Percentiles rank a stretch among this genome's conserved stretches.
These are phyloP conservation scores for Sakesphorus luctuosus DNA, from an alignment of 2,113 vertebrate species.

Conservation along the genomic window DNA sequence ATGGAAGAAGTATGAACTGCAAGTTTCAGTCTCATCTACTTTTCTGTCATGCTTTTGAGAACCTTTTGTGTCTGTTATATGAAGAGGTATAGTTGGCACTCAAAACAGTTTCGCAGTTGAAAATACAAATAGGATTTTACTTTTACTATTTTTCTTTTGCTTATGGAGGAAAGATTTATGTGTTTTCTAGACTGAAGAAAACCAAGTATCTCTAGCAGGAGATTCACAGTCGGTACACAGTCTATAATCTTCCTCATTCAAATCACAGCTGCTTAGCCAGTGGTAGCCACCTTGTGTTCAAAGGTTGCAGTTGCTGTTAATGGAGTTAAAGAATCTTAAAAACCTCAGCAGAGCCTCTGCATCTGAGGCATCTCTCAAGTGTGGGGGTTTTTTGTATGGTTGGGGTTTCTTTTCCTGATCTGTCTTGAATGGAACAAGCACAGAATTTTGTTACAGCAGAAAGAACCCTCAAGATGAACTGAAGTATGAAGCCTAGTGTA, in stretches of 20 bases:
- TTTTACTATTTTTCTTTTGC: neutral
- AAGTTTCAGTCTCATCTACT: neutral
- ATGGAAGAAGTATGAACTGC: neutral
- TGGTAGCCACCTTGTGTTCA: neutral
- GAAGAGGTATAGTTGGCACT: neutral
- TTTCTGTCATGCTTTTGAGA: neutral
- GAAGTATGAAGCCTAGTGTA: neutral
- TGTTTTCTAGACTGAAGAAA: neutral
- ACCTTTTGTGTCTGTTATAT: neutral
- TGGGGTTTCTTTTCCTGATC: accelerated
- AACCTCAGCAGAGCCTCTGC: neutral
- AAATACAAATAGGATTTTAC: neutral
- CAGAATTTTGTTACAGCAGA: neutral
- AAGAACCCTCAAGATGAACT: neutral
- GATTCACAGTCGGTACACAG: accelerated
- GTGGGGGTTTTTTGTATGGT: neutral
- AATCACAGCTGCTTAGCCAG: neutral
- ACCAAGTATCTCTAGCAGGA: neutral
- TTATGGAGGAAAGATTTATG: neutral
- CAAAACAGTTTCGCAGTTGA: neutral
- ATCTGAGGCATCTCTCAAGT: neutral
- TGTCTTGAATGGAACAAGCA: neutral
- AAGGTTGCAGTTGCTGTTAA: neutral
- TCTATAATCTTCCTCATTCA: neutral
- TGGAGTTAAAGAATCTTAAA: neutral